Percentiles rank a stretch among this genome's conserved stretches.
phyloP scores from a whole-genome alignment of 2,113 vertebrate genomes.

The Oxyruncus cristatus region DNA sequence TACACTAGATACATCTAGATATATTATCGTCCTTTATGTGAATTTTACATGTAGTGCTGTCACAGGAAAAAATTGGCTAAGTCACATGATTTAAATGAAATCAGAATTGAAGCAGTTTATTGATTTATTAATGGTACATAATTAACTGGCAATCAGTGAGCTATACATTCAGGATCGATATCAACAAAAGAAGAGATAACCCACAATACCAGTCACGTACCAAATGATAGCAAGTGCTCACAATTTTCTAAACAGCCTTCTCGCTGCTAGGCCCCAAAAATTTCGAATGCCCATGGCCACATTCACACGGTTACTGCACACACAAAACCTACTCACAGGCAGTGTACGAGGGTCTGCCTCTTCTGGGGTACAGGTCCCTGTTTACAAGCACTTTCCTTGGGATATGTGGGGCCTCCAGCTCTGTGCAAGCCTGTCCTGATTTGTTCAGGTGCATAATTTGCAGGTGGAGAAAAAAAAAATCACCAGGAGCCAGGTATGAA shows the following conservation, averaged over 20 bases:
- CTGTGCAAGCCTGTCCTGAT: background rate
- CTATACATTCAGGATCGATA: conserved; percentile 3
- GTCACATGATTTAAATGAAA: background rate
- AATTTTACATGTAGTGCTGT: background rate
- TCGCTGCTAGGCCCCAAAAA: background rate
- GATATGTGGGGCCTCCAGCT: background rate
- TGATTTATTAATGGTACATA: background rate
- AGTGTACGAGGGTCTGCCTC: fast-evolving
- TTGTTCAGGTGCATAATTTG: background rate
- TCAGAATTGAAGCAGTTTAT: background rate
- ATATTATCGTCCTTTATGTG: background rate
- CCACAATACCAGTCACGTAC: background rate
- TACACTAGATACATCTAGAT: background rate
- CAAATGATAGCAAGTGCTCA: background rate
- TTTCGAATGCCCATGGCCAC: fast-evolving
- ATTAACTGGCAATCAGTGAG: conserved; percentile 14
- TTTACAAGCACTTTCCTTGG: background rate
- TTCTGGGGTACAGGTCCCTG: background rate
- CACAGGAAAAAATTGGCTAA: background rate
- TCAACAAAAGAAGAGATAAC: background rate
- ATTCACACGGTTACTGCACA: background rate
- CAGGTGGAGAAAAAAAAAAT: background rate
- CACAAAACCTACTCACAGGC: background rate
- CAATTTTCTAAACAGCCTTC: background rate
- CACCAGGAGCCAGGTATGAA: background rate